Evolutionary conservation across 1,140 invertebrate species (phyloP).

Genomic region (Zeugodacus cucurbitae): DNA sequence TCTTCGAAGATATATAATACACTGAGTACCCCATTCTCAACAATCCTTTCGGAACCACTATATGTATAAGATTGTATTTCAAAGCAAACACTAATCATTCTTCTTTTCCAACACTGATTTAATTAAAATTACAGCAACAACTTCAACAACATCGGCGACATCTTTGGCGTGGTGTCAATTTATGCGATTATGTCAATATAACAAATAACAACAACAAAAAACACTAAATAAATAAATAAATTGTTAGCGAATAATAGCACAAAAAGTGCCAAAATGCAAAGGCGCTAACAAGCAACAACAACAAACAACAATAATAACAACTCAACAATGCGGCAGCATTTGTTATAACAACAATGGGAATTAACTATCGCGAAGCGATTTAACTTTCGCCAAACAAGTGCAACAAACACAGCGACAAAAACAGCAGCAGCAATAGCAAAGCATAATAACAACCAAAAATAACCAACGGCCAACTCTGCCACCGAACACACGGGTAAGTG

Average conservation of each 20-base stretch:
- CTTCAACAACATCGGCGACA: not conserved
- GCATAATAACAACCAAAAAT: not conserved
- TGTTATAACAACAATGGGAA: not conserved
- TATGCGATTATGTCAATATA: not conserved
- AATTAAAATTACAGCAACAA: not conserved
- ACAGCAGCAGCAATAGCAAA: not conserved
- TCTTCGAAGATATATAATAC: too few relatives aligned
- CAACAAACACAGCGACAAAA: not conserved
- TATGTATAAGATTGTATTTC: too few relatives aligned
- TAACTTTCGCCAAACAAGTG: slow-evolving; percentile 18
- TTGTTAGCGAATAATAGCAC: not conserved
- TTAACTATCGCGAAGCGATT: slow-evolving; percentile 3
- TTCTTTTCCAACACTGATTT: not conserved
- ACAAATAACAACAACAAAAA: not conserved
- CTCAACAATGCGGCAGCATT: not conserved
- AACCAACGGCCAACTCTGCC: not conserved
- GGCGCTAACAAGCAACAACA: not conserved
- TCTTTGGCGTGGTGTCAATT: not conserved
- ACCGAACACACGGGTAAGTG: not conserved
- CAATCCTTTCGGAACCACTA: not conserved
- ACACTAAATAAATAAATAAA: not conserved
- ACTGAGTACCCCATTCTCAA: too few relatives aligned
- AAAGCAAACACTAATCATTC: not conserved
- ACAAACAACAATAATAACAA: not conserved
- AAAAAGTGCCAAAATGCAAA: not conserved